These are phyloP conservation scores for Mayetiola destructor DNA, from an alignment of 2,888 invertebrate species.

Conservation along the genomic window DNA sequence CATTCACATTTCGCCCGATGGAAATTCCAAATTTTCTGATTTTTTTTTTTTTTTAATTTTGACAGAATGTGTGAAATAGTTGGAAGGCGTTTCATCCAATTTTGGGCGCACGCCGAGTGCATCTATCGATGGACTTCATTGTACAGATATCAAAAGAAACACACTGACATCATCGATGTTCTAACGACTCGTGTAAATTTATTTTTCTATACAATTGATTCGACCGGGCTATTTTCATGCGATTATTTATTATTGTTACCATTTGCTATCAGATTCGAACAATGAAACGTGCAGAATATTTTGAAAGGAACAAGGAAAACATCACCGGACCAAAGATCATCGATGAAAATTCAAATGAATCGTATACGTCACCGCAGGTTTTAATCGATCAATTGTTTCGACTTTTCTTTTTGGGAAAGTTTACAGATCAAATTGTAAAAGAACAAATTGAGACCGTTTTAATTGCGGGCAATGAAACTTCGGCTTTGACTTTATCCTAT, in stretches of 20 bases:
- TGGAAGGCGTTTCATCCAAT: not conserved
- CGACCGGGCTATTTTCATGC: not conserved
- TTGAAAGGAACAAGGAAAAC: not conserved
- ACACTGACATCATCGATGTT: not conserved
- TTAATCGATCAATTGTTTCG: constrained; percentile 15
- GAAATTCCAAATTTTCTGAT: not conserved
- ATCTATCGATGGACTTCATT: not conserved
- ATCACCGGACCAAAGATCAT: not conserved
- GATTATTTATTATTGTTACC: not conserved
- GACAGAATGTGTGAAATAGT: constrained; percentile 9
- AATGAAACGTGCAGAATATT: constrained; percentile 4
- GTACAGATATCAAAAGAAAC: constrained; percentile 3
- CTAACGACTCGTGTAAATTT: not conserved
- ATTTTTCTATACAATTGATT: not conserved
- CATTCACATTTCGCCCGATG: not conserved
- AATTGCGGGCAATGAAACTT: constrained; percentile 6
- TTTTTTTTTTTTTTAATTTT: not conserved
- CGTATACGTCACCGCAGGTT: constrained; percentile 14
- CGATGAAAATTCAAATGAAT: not conserved
- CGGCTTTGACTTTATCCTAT: not conserved
- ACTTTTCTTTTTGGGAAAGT: not conserved
- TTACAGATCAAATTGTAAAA: not conserved
- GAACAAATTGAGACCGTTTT: constrained; percentile 8
- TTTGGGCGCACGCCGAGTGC: constrained; percentile 7
- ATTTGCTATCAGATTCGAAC: not conserved